Evolutionary conservation across 2,113 vertebrate genomes (phyloP), one percentile per base, ranked within the genome.

Genomic region (Anhinga anhinga): DNA sequence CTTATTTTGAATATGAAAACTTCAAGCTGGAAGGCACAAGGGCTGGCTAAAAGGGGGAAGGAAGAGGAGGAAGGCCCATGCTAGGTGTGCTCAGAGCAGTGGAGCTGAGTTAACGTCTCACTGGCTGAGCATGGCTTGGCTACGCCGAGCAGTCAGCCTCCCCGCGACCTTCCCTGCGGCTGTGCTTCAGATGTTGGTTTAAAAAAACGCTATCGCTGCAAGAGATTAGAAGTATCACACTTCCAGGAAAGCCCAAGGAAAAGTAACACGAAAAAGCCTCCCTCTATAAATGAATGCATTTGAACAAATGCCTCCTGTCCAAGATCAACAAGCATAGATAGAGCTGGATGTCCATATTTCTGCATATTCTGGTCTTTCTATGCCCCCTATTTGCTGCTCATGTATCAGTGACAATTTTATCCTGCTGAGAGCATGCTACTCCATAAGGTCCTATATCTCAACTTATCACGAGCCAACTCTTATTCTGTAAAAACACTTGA

Each of bases 1-100:
- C 80, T 83, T 78, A 50, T 70, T 93, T 94, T 97, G 96, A 95
- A 91, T 89, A 93, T 70, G 77, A 91, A 92, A 86, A 95, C 42
- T 56, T 93, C 74, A 66, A 88, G 50, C 77, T 79, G 81, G 58
- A 90, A 96, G 86, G 42, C 42, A 74, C 55, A 84, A 72, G 32
- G 34, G 49, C 22, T 69, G 30, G 50, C 19, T 63, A 79, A 86
- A 86, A 96, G 69, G 40, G 78, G 81, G 73, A 87, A 93, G 92
- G 82, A 96, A 93, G 93, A 86, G 77, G 58, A 90, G 73, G 78
- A 91, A 89, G 65, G 40, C 25, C 59, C 1, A 1, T 15, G 74
- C 25, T 69, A 56, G 22, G 53, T 1, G 0, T 26, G 63, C 82
- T 94, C 34, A 30, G 20, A 87, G 84, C 55, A 47, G 21, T 18